Conservation (phyloP, 2,113 vertebrate species). For the Anas platyrhynchos region DNA sequence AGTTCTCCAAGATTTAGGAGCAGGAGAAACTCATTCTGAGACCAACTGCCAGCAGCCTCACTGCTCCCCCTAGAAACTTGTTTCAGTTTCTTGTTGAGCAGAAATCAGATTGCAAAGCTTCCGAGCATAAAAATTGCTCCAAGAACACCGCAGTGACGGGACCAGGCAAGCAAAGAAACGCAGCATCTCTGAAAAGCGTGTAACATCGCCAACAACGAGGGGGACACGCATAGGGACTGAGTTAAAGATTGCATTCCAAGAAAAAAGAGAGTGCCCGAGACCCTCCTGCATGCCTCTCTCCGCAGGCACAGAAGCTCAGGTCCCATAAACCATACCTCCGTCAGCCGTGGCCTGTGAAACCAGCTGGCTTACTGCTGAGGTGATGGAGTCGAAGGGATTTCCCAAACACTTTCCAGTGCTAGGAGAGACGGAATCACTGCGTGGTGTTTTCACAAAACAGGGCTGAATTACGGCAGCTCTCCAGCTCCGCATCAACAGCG, state of each 20-base stretch:
- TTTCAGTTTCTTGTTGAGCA: conserved; percentile 69
- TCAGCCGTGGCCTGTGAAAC: not conserved
- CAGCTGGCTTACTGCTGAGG: not conserved
- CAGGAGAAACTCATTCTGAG: conserved; percentile 37
- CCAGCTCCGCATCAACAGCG: not conserved
- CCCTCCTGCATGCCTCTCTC: not conserved
- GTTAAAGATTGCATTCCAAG: not conserved
- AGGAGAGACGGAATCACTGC: not conserved
- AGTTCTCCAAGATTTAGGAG: conserved; percentile 38
- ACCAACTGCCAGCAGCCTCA: conserved; percentile 24
- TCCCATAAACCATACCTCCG: not conserved
- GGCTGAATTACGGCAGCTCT: not conserved
- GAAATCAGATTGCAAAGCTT: conserved; percentile 38
- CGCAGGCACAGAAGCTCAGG: not conserved
- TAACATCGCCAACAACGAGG: not conserved
- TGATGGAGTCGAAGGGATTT: not conserved
- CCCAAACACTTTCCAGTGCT: not conserved
- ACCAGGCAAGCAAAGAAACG: not conserved
- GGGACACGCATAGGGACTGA: rapidly evolving
- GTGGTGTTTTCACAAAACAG: rapidly evolving
- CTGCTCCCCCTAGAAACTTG: conserved; percentile 53
- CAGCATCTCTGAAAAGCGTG: not conserved
- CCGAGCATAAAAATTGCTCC: not conserved
- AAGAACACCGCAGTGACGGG: not conserved
- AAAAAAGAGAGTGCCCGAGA: not conserved